Evolutionary conservation across 92 coral and sea anemone genomes (phyloP), one percentile per base, ranked within the genome.

Genomic region (Hydrozoanthus gracilis): DNA sequence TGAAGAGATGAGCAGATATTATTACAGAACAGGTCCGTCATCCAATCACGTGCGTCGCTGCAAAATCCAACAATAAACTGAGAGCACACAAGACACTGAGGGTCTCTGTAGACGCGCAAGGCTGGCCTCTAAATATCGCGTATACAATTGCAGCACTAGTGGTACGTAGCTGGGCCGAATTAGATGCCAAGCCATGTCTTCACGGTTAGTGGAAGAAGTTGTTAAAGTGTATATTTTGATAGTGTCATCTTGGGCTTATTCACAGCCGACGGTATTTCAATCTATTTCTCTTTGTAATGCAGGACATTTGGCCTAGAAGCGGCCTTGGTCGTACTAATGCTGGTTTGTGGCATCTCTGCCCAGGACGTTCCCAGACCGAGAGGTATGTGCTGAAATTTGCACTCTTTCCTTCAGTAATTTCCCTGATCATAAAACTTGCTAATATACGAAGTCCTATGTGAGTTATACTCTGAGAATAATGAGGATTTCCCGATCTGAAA

Each of bases 161-260:
- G 88, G 93, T 82, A 87, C 93, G 94, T 92, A 92, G 92, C 95
- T 91, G 98, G 98, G 98, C 94, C 91, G 95, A 91, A 92, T 91
- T 89, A 83, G 88, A 88, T 89, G 98, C 92, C 95, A 91, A 80
- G 89, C 88, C 86, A 95, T 95, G 98, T 86, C 92, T 92, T 83
- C 90, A 73, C 88, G 95, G 98, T 95, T 77, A 95, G 98, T 82
- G 12, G 8, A n/a, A 65, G 50, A 14, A 27, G 58, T 50, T 66
- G 61, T 49, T 16, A 66, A 27, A n/a, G 44, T 80, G 17, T 50
- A 9, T 48, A 15, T 27, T 48, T 51, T 48, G 48, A 27, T 68
- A 48, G 61, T 65, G 69, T 65, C 45, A 13, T 11, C 60, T 51
- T 48, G 12, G 74, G 3, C 66, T 60, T 80, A 16, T 13, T 27